phyloP scores from a whole-genome alignment of 2,888 invertebrate species.

The Coleophora deauratella region DNA sequence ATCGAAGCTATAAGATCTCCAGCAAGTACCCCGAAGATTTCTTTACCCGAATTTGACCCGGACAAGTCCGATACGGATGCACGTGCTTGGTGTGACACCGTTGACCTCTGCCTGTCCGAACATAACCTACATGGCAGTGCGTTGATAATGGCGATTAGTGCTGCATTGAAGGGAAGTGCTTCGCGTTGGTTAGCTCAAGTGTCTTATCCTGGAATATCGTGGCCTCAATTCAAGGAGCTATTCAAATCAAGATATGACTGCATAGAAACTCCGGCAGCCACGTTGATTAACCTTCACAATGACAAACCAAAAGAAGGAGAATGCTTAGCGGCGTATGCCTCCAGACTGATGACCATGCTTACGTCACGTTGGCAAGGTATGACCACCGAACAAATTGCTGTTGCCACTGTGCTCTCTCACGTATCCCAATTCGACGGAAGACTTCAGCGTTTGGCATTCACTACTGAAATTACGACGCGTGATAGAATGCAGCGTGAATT shows the following conservation, averaged over 20 bases:
- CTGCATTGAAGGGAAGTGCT: constrained; percentile 1
- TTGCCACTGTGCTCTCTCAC: constrained; percentile 1
- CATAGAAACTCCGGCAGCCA: background rate
- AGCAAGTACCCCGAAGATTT: background rate
- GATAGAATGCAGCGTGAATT: background rate
- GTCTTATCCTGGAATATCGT: background rate
- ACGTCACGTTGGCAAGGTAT: background rate
- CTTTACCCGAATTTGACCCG: constrained; percentile 2
- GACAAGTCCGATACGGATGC: background rate
- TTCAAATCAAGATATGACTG: constrained; percentile 1
- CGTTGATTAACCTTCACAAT: background rate
- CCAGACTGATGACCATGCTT: background rate
- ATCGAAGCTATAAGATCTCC: background rate
- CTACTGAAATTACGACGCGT: constrained; percentile 1
- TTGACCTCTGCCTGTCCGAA: background rate
- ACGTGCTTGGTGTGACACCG: constrained; percentile 2
- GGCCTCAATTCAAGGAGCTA: background rate
- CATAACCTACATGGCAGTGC: background rate
- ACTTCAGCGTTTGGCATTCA: constrained; percentile 3
- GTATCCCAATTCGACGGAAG: constrained; percentile 1
- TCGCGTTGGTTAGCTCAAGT: constrained; percentile 1
- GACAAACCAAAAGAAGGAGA: constrained; percentile 1
- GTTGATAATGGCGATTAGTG: background rate
- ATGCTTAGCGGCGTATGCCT: constrained; percentile 1
- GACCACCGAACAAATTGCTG: background rate